Base-by-base conservation (phyloP, 2,888 invertebrate genomes). In the Uropetala carovei region DNA sequence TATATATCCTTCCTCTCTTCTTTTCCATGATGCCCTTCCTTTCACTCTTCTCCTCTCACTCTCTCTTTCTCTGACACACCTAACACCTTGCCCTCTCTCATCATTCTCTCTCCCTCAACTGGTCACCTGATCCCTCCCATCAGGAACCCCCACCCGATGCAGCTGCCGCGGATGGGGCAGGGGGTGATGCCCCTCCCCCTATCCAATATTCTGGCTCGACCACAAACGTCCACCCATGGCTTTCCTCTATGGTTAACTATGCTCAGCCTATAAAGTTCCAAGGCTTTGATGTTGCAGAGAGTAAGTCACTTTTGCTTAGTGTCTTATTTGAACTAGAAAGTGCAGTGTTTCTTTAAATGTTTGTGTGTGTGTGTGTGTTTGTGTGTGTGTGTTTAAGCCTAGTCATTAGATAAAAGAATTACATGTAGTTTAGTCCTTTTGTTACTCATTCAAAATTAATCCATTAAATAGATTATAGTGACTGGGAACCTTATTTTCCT, bases 261-360 rank as follows among this genome's bases (percentile, higher is more conserved):
- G 99, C 99, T 92, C 99, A 99, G 96, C 99, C 99, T 14, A 98
- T 99, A 94, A 99, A 99, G 96, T 99, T 99, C 96, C 98, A 98
- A 95, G 98, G 99, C 93, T 99, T 99, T 95, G 99, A 99, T 95
- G 97, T 98, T 93, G 99, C 99, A 5, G 99, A 99, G 94, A 97
- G 99, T 99, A 95, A 96, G 96, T 95, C 82, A 92, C 81, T 64
- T 92, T 92, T 86, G 92, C 58, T 58, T 92, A 60, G 64, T 92
- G 56, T 27, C 56, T 64, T 68, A 92, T 60, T 82, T 22, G 58
- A 91, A 59, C 64, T 43, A 91, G 68, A 59, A 84, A 64, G 58
- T 58, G 58, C 30, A 85, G 68, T 83, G 22, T 59, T 64, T 18
- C 43, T 82, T 13, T 92, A 22, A 30, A 30, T 57, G 30, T 81